Percentiles rank a stretch among this genome's conserved stretches.
phyloP scores from a whole-genome alignment of 2,113 vertebrate genomes.

The Coturnix japonica region DNA sequence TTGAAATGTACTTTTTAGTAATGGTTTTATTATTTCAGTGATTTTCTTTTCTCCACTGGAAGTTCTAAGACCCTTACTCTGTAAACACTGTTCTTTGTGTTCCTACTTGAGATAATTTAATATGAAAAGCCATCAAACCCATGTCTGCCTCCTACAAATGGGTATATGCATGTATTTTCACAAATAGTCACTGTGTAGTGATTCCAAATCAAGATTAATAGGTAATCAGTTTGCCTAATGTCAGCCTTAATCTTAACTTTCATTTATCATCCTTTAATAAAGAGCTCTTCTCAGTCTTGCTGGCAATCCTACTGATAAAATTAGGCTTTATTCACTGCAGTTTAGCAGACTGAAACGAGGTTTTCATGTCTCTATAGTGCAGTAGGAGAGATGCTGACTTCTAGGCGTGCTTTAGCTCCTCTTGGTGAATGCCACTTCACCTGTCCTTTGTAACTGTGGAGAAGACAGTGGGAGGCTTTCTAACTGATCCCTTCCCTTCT shows the following conservation, averaged over 20 bases:
- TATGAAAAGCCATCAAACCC: background rate
- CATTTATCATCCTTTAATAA: background rate
- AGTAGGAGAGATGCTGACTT: background rate
- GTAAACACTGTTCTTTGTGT: background rate
- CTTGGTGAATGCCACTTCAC: background rate
- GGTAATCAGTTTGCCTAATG: background rate
- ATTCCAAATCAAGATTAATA: slow-evolving; percentile 21
- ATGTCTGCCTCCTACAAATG: background rate
- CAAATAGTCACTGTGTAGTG: background rate
- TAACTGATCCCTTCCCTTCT: background rate
- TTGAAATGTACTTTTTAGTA: background rate
- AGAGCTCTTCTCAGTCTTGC: background rate
- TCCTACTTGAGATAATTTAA: background rate
- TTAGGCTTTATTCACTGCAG: background rate
- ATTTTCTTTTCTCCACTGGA: background rate
- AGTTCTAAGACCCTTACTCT: background rate
- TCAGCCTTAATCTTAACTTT: background rate
- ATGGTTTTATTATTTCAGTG: background rate
- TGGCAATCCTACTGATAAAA: background rate
- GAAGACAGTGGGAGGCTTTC: background rate
- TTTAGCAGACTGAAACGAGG: background rate
- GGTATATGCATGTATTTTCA: background rate
- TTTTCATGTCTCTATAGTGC: background rate
- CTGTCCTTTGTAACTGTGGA: background rate
- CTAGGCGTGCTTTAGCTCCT: background rate